Evolutionary conservation across 2,888 invertebrate species (phyloP), one percentile per base, ranked within the genome.

Genomic region (Drosophila algonquin): DNA sequence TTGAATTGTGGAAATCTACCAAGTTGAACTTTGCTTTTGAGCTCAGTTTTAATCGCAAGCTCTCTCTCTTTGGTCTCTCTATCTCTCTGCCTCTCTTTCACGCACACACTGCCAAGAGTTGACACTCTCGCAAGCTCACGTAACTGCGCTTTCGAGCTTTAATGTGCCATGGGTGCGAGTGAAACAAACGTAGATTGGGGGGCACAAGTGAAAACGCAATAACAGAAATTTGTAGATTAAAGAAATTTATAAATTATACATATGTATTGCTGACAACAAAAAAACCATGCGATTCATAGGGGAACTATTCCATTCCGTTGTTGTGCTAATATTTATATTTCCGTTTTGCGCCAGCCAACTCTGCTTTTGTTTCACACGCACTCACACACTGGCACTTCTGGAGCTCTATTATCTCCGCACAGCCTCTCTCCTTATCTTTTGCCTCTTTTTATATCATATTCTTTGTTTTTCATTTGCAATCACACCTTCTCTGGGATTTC

Each of bases 161-260:
- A 48, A 44, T 35, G 46, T 64, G 27, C 21, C 55, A 48, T 57
- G 45, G 56, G 81, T 77, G 81, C 51, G 75, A 87, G 73, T 63
- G 83, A 81, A 82, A 81, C 80, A 58, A 84, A 78, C 50, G 50
- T 54, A 40, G 52, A 30, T 54, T 55, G 18, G 14, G 48, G 48
- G 61, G 35, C 50, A 53, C 73, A 81, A 83, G 81, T 77, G 81
- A 81, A 83, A 84, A 84, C 87, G 81, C 84, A 83, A 81, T 75
- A 84, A 64, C 69, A 81, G 51, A 55, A 56, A 63, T 73, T 63
- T 53, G 32, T 59, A 75, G 82, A 84, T 87, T 81, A 74, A 74
- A 52, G 52, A 52, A 61, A 78, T 75, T 70, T 73, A 48, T 54
- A 52, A 78, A 58, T 67, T 76, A 69, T 81, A 61, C 56, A 80